phyloP scores from a whole-genome alignment of 2,797 vertebrate species.

The Stomatorhinus walkeri region DNA sequence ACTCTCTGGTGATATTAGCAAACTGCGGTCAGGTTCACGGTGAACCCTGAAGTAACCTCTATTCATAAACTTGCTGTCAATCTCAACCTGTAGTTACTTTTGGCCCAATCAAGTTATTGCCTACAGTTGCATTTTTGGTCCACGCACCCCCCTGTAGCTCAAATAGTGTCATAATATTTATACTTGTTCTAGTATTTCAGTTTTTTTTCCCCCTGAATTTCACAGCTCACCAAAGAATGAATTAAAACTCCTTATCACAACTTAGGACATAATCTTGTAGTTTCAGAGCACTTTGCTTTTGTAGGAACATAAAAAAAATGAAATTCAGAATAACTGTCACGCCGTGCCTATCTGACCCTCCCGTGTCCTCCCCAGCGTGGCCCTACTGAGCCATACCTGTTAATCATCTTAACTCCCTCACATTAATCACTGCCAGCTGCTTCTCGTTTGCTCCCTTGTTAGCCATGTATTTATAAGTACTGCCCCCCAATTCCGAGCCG shows the following conservation, averaged over 20 bases:
- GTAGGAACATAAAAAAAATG: neutral
- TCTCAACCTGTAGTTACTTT: neutral
- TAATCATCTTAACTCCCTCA: neutral
- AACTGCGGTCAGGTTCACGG: neutral
- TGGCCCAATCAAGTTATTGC: neutral
- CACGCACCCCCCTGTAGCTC: neutral
- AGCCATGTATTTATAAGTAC: neutral
- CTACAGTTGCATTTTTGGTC: neutral
- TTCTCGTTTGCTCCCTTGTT: neutral
- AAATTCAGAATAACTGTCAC: neutral
- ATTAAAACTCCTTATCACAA: neutral
- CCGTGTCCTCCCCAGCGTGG: neutral
- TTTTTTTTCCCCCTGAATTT: neutral
- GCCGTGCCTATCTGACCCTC: neutral
- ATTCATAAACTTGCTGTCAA: neutral
- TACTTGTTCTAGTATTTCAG: neutral
- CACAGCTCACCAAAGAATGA: neutral
- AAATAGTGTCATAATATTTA: neutral
- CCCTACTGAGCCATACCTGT: neutral
- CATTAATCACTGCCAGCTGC: neutral
- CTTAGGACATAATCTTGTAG: neutral
- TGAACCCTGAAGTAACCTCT: constrained; percentile 1
- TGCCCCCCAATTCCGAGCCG: neutral
- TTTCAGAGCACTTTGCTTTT: neutral
- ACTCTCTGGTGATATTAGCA: neutral